Evolutionary conservation across 92 coral and sea anemone species (phyloP), one percentile per base, ranked within the genome.

Genomic region (Epizoanthus ramosus): DNA sequence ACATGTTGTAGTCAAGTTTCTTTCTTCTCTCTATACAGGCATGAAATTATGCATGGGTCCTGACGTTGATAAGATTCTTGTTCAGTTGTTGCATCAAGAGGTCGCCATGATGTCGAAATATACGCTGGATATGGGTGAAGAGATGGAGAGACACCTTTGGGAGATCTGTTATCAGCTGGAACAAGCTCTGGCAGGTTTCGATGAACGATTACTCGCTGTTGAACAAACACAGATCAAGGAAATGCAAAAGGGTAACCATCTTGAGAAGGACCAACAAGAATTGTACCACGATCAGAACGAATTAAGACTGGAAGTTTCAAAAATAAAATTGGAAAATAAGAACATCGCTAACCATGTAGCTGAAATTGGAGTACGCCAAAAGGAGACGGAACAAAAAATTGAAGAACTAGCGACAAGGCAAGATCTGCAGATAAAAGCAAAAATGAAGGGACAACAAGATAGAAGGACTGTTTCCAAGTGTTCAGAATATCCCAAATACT

Each of bases 1-100:
- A 28, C 31, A 28, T 28, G 37, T 3, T 6, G 17, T 6, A 28
- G 69, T 63, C 17, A 19, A 61, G 6, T 79, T 14, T 17, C 71
- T 24, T 18, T 63, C 31, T 3, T 57, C 24, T 52, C 56, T 68
- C 12, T n/a, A 80, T 64, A 5, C 12, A 94, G 98, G 98, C 10
- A 71, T 94, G 64, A 74, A 89, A 28, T 72, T 94, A 45, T 94
- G 98, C 83, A 73, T 88, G 83, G 94, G 98, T 25, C 60, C 82
- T 39, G 74, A 89, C 18, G 91, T 94, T 28, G 98, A 94, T 47
- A 74, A 88, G 18, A 94, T 90, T 65, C 57, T 92, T 12, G 47
- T 94, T 43, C 83, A 86, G 57, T 85, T 90, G 3, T 50, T 94
- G 39, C 83, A 83, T 16, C 73, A 28, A 0, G 94, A 94, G 24